These are phyloP conservation scores for Megaleporinus macrocephalus DNA, from an alignment of 2,113 vertebrate species.

Conservation along the genomic window DNA sequence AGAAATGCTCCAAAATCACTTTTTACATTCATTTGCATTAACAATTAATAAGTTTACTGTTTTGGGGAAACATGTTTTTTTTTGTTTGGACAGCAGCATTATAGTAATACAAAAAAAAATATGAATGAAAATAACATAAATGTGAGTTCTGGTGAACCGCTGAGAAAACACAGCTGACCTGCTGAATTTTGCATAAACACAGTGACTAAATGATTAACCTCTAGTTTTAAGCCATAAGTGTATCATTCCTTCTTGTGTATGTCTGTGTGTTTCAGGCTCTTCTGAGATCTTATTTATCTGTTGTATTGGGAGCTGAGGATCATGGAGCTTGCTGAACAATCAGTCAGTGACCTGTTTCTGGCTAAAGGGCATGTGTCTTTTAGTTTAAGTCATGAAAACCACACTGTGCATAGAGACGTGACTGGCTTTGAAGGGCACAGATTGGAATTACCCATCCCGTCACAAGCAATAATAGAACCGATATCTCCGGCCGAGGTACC, in stretches of 20 bases:
- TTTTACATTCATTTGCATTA: too few relatives aligned
- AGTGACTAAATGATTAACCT: neutral
- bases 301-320: neutral
- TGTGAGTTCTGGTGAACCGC: too few relatives aligned
- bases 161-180: too few relatives aligned
- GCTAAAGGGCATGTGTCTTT: slow-evolving; percentile 32
- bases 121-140: too few relatives aligned
- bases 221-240: neutral
- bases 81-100: too few relatives aligned
- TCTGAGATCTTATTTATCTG: neutral
- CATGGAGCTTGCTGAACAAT: slow-evolving; percentile 44
- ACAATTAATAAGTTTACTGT: too few relatives aligned
- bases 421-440: slow-evolving; percentile 33
- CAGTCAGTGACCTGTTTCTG: slow-evolving; percentile 30
- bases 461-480: slow-evolving; percentile 48
- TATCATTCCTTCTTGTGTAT: neutral
- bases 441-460: slow-evolving; percentile 45
- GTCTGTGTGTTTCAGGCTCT: slow-evolving; percentile 38
- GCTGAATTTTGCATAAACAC: too few relatives aligned
- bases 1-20: too few relatives aligned
- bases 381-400: slow-evolving; percentile 1
- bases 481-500: slow-evolving; percentile 49
- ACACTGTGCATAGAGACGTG: too few relatives aligned
- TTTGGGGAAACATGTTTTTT: too few relatives aligned
- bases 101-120: too few relatives aligned